Evolutionary conservation across 2,113 vertebrate genomes (phyloP).

Genomic region (Osmerus mordax): DNA sequence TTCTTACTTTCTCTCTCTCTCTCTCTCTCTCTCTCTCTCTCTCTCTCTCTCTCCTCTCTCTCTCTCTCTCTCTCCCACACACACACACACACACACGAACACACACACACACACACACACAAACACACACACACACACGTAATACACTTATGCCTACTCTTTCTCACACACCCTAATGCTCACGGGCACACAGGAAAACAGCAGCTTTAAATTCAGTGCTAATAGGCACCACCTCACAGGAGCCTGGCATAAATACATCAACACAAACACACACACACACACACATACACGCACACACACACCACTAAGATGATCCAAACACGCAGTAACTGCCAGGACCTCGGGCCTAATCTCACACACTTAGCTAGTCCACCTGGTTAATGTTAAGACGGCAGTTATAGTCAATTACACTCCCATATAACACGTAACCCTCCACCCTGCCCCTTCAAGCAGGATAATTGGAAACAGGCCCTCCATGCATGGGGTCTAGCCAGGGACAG

Average conservation of each 20-base stretch:
- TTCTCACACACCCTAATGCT: not conserved
- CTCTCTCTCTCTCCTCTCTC: too few species aligned
- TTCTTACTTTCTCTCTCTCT: slow-evolving; percentile 20
- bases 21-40: too few species aligned
- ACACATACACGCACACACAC: slow-evolving; percentile 6
- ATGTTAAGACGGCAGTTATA: slow-evolving; percentile 77
- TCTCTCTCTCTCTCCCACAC: too few species aligned
- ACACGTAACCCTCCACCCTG: slow-evolving; percentile 71
- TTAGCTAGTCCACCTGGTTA: slow-evolving; percentile 73
- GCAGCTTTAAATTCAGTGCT: slow-evolving; percentile 52
- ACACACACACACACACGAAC: too few species aligned
- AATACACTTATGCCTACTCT: not conserved
- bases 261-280: slow-evolving; percentile 26
- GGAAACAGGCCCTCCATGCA: slow-evolving; percentile 67
- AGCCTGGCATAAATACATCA: slow-evolving; percentile 66
- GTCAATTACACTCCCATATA: slow-evolving; percentile 77
- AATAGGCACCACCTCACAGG: slow-evolving; percentile 58
- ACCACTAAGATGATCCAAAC: slow-evolving; percentile 36
- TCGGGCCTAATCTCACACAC: slow-evolving; percentile 71
- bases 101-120: not conserved
- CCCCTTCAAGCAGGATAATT: slow-evolving; percentile 66
- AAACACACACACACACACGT: slow-evolving; percentile 7
- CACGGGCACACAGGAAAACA: slow-evolving; percentile 38
- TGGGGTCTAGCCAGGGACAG: slow-evolving; percentile 62
- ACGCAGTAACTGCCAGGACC: slow-evolving; percentile 54